These are phyloP conservation scores for Pipa parva DNA, from an alignment of 2,113 vertebrate species.

Conservation along the genomic window DNA sequence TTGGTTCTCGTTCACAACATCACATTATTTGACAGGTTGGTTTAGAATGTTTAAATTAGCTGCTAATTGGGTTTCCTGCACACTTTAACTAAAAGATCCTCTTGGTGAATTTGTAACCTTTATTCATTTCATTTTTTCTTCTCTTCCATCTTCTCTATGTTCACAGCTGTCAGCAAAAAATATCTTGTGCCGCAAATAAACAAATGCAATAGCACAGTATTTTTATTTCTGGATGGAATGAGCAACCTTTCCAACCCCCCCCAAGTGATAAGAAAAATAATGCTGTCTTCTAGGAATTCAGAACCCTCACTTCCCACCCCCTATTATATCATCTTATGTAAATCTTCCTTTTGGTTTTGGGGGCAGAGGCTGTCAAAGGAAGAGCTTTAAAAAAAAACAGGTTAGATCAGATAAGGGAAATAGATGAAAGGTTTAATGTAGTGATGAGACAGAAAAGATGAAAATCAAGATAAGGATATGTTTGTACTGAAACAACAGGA, in stretches of 20 bases:
- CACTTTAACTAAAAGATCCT: not conserved
- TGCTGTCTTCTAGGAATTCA: constrained; percentile 45
- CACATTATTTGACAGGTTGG: not conserved
- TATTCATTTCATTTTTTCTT: not conserved
- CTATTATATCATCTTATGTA: constrained; percentile 28
- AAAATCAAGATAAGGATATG: not conserved
- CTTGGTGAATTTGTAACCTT: not conserved
- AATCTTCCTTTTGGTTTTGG: constrained; percentile 14
- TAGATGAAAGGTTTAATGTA: not conserved
- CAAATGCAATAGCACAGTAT: not conserved
- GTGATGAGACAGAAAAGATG: not conserved
- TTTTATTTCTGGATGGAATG: not conserved
- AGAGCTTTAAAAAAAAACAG: not conserved
- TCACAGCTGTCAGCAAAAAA: not conserved
- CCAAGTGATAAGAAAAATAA: constrained; percentile 47
- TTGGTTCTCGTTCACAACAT: too few species aligned
- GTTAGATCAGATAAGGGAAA: constrained; percentile 3
- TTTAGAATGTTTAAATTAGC: not conserved
- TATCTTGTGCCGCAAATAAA: not conserved
- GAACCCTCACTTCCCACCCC: constrained; percentile 20
- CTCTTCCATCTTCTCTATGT: not conserved
- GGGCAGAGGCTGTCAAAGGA: constrained; percentile 21
- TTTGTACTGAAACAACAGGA: not conserved
- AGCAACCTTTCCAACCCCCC: constrained; percentile 19
- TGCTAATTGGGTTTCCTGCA: not conserved